Evolutionary conservation across 2,888 invertebrate genomes (phyloP).

Genomic region (Agrochola litura): DNA sequence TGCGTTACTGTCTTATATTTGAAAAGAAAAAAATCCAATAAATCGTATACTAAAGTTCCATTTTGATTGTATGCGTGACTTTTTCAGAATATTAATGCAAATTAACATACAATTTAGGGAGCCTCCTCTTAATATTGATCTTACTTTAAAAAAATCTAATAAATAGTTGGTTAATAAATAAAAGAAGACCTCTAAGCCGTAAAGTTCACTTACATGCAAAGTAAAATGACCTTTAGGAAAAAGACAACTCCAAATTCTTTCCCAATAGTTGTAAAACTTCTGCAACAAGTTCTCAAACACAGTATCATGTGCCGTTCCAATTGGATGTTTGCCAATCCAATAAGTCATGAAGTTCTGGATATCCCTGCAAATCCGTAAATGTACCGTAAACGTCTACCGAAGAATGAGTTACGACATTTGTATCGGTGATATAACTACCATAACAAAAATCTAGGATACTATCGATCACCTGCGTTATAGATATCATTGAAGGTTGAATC

Average conservation of each 20-base stretch:
- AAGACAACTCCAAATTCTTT: not conserved
- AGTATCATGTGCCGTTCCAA: not conserved
- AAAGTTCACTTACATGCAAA: not conserved
- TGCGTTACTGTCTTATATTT: too few species aligned
- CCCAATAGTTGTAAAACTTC: not conserved
- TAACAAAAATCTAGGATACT: conserved; percentile 5
- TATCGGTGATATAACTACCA: not conserved
- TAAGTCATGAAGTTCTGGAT: not conserved
- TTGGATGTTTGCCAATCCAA: conserved; percentile 30
- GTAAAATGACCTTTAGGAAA: too few species aligned
- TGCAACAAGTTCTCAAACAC: conserved; percentile 15
- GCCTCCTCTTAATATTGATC: too few species aligned
- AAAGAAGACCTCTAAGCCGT: not conserved
- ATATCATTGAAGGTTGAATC: conserved; percentile 7
- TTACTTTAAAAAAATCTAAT: not conserved
- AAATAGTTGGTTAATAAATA: too few species aligned
- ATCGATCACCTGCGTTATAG: not conserved
- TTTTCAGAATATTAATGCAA: too few species aligned
- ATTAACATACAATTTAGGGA: too few species aligned
- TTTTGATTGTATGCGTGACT: too few species aligned
- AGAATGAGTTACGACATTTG: conserved; percentile 26
- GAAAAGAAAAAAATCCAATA: too few species aligned
- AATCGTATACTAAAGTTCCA: too few species aligned
- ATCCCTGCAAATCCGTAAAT: conserved; percentile 12
- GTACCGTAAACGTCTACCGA: conserved; percentile 23